Evolutionary conservation across 2,888 invertebrate species (phyloP).

Genomic region (Orthosia cruda): DNA sequence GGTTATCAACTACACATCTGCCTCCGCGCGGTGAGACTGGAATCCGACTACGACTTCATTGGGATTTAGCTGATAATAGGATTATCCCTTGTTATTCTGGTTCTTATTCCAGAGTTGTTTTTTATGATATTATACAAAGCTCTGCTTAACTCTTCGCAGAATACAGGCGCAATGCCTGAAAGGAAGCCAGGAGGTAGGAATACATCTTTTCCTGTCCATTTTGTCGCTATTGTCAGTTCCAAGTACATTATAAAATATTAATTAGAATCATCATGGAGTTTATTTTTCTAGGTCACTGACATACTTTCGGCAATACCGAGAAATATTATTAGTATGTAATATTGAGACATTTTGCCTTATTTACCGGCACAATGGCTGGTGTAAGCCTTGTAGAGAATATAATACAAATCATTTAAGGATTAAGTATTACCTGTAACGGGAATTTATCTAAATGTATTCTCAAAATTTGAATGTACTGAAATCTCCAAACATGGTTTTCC

Average conservation of each 20-base stretch:
- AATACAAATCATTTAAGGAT: not conserved
- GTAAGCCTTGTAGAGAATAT: not conserved
- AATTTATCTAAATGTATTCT: not conserved
- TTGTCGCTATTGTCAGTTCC: constrained; percentile 23
- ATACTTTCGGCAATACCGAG: constrained; percentile 51
- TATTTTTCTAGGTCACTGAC: constrained; percentile 69
- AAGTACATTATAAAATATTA: constrained; percentile 40
- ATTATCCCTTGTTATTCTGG: too few species aligned
- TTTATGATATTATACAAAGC: not conserved
- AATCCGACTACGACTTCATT: too few species aligned
- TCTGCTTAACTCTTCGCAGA: not conserved
- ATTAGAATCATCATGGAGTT: constrained; percentile 23
- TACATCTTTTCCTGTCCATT: constrained; percentile 33
- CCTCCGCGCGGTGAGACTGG: too few species aligned
- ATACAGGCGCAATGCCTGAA: not conserved
- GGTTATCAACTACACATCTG: too few species aligned
- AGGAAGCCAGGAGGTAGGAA: constrained; percentile 17
- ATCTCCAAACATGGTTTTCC: too few species aligned
- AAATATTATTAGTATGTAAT: constrained; percentile 15
- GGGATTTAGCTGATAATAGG: too few species aligned
- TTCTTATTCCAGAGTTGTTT: too few species aligned
- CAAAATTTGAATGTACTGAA: too few species aligned
- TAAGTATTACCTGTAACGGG: not conserved
- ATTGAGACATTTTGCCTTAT: constrained; percentile 40
- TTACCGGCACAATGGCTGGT: not conserved